phyloP scores from a whole-genome alignment of 2,113 vertebrate species.

The Ivindomyrus marchei region DNA sequence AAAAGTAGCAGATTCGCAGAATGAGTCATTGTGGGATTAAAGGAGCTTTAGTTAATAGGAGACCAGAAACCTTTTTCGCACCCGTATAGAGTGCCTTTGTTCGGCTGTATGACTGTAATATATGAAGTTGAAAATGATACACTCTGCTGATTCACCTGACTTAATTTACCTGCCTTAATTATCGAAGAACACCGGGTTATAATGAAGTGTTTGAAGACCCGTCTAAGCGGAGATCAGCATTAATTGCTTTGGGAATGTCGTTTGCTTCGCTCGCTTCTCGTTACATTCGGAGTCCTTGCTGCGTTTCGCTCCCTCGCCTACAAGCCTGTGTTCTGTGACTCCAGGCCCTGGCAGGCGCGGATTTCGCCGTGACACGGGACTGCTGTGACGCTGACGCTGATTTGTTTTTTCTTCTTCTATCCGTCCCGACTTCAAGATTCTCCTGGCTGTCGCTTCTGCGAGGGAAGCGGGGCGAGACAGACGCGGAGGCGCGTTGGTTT shows the following conservation, averaged over 20 bases:
- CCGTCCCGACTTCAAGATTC: neutral
- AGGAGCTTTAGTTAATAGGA: neutral
- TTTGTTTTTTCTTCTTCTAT: neutral
- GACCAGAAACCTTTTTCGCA: neutral
- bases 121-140: conserved; percentile 1
- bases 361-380: neutral
- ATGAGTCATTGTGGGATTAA: neutral
- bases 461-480: neutral
- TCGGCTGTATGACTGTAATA: neutral
- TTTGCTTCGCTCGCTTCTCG: neutral
- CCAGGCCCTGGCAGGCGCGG: neutral
- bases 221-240: conserved; percentile 4
- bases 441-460: neutral
- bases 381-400: neutral
- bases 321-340: neutral
- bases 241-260: neutral
- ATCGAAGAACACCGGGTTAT: neutral
- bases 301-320: neutral
- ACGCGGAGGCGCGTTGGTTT: neutral
- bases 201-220: conserved; percentile 8
- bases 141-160: conserved; percentile 4
- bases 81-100: neutral
- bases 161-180: conserved; percentile 7
- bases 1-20: neutral
- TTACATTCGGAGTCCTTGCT: neutral